Conservation (phyloP, 2,113 vertebrate genomes). For the Megaptera novaeangliae region DNA sequence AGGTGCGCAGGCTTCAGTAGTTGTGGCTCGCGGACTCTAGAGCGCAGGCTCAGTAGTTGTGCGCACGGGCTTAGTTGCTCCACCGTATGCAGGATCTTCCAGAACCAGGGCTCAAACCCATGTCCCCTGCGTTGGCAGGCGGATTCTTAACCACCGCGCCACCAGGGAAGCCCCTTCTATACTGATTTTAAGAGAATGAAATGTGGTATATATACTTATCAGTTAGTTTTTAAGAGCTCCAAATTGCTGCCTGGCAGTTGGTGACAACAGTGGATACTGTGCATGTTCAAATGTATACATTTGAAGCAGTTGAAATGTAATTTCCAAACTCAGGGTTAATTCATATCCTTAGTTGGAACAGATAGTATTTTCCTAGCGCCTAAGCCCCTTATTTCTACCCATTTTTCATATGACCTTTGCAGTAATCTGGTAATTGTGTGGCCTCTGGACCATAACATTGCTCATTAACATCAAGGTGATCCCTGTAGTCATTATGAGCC, state of each 20-base stretch:
- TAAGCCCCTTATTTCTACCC: not conserved
- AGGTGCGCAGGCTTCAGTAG: too few relatives aligned
- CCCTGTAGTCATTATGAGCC: not conserved
- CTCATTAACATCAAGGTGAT: not conserved
- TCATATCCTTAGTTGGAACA: not conserved
- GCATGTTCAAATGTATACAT: not conserved
- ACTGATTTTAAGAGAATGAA: conserved; percentile 10
- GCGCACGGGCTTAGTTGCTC: too few relatives aligned
- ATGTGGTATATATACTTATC: not conserved
- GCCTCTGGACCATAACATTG: not conserved
- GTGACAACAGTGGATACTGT: not conserved
- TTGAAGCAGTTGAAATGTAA: not conserved
- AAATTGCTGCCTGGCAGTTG: not conserved
- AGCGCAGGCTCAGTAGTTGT: too few relatives aligned
- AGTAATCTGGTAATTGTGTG: not conserved
- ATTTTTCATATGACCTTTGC: not conserved
- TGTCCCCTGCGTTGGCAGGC: too few relatives aligned
- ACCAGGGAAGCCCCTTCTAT: not conserved
- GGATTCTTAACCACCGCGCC: too few relatives aligned
- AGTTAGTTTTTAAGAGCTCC: not conserved
- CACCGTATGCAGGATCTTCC: too few relatives aligned
- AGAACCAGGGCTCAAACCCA: too few relatives aligned
- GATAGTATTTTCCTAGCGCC: not conserved
- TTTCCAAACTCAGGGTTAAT: conserved; percentile 5
- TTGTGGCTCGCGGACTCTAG: too few relatives aligned